Evolutionary conservation across 2,888 invertebrate species (phyloP), one percentile per base, ranked within the genome.

Genomic region (Notodonta ziczac): DNA sequence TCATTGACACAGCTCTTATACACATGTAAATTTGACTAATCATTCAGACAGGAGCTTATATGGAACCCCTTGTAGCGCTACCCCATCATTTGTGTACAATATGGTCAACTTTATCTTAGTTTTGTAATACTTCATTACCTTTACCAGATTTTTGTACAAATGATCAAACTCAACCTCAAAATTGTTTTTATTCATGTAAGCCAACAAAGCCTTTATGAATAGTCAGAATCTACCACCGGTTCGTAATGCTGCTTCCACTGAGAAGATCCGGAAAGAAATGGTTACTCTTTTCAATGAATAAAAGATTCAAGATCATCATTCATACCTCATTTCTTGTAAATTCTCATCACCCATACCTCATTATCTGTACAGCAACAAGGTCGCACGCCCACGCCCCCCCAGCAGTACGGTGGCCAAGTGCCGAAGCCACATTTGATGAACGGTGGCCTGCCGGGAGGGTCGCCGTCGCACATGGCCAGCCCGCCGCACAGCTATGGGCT

Each of bases 361-460:
- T 56, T 56, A 5, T 53, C 52, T 61, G 35, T 55, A 59, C 72
- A 90, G 86, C 91, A 93, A 80, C 78, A 86, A 9, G 93, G 92
- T 0, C 86, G 94, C 0, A 92, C 93, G 0, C 93, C 94, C 0
- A 92, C 93, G 0, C 94, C 93, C 0, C 93, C 94, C 0, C 89
- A 90, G 68, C 92, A 91, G 73, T 93, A 93, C 74, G 84, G 84
- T 0, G 78, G 76, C 57, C 81, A 85, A 0, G 62, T 83, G 0
- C 81, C 81, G 0, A 87, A 87, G 60, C 72, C 82, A 0, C 87
- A 80, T n/a, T 73, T 89, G 52, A 82, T 89, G 82, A 90, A 90
- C 62, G 90, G 90, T 0, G 83, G 74, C 0, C 70, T 87, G 1
- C 58, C 81, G 4, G 74, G 75, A 0, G 86, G 84, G 0, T 89